phyloP scores from a whole-genome alignment of 2,797 vertebrate genomes.

The Periparus ater region DNA sequence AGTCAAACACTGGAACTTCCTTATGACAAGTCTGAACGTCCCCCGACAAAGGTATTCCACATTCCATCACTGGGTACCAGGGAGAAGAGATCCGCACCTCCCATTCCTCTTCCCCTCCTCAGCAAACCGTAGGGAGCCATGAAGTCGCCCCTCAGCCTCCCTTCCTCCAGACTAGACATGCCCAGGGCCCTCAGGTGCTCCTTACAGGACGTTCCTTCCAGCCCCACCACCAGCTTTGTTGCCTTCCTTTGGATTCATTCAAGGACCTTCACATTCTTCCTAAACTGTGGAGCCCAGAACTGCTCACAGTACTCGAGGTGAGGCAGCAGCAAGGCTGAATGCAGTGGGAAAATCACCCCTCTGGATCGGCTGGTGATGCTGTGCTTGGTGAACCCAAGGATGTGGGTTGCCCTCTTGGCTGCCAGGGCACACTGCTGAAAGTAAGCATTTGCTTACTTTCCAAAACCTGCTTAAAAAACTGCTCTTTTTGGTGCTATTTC shows the following conservation, averaged over 20 bases:
- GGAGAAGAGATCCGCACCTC: not conserved
- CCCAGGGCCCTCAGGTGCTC: not conserved
- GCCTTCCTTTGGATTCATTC: not conserved
- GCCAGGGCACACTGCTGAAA: not conserved
- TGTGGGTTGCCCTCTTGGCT: not conserved
- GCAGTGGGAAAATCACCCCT: not conserved
- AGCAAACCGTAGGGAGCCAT: not conserved
- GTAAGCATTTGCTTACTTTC: not conserved
- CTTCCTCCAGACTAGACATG: not conserved
- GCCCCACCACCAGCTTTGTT: not conserved
- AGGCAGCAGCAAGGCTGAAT: not conserved
- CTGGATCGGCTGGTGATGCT: fast-evolving
- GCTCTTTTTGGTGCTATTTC: not conserved
- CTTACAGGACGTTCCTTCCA: not conserved
- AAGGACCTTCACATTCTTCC: not conserved
- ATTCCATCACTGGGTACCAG: not conserved
- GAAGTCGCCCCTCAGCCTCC: fast-evolving
- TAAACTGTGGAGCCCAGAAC: not conserved
- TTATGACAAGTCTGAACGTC: not conserved
- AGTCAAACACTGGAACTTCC: not conserved
- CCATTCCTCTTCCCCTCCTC: not conserved
- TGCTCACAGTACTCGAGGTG: fast-evolving
- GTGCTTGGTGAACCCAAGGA: not conserved
- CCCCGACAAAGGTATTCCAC: fast-evolving
- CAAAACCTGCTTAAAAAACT: not conserved